Evolutionary conservation across 2,888 invertebrate species (phyloP).

Genomic region (Osmoderma eremita): DNA sequence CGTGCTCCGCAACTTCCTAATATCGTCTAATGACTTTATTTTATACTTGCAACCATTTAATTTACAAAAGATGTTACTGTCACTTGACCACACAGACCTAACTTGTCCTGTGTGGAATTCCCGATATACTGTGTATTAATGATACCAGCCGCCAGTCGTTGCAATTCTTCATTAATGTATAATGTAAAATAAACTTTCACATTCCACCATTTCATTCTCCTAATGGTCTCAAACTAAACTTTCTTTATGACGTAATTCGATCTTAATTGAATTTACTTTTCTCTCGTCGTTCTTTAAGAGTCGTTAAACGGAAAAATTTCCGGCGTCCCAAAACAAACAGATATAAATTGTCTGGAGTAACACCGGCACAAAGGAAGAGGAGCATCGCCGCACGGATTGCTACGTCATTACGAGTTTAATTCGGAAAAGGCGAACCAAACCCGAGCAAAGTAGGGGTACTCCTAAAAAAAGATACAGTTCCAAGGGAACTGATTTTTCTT

Average conservation of each 20-base stretch:
- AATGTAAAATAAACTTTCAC: too few relatives aligned
- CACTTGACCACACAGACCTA: too few relatives aligned
- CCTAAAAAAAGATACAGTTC: conserved; percentile 17
- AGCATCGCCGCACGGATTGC: conserved; percentile 17
- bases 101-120: too few relatives aligned
- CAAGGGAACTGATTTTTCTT: conserved; percentile 30
- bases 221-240: conserved; percentile 5
- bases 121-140: too few relatives aligned
- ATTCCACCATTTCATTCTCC: neutral
- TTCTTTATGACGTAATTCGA: neutral
- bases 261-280: conserved; percentile 29
- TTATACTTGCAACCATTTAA: too few relatives aligned
- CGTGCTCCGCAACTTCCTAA: too few relatives aligned
- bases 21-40: too few relatives aligned
- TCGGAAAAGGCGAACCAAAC: neutral
- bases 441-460: neutral
- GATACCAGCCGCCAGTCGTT: too few relatives aligned
- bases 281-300: conserved; percentile 11
- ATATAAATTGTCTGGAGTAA: conserved; percentile 22
- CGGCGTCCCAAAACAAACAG: conserved; percentile 25
- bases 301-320: conserved; percentile 26
- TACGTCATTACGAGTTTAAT: conserved; percentile 29
- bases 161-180: too few relatives aligned
- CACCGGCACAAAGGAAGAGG: conserved; percentile 9
- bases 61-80: too few relatives aligned